These are phyloP conservation scores for Nemotelus nigrinus DNA, from an alignment of 2,888 invertebrate species.

Conservation along the genomic window DNA sequence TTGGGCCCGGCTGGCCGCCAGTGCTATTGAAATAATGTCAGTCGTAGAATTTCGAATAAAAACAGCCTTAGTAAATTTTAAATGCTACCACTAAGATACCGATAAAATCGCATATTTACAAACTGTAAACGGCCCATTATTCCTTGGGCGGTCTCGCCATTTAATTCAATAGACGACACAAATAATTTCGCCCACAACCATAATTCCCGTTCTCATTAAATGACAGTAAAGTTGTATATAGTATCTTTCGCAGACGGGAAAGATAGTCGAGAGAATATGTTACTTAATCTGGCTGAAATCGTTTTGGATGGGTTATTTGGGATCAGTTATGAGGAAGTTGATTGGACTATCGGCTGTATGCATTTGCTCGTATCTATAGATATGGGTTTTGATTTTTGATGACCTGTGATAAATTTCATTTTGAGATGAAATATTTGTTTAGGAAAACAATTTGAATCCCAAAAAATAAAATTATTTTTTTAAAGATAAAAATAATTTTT, in stretches of 20 bases:
- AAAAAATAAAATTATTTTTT: too few species aligned
- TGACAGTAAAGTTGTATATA: constrained; percentile 17
- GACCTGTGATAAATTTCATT: too few species aligned
- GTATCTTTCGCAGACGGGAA: not conserved
- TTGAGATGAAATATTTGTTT: too few species aligned
- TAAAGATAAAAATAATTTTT: too few species aligned
- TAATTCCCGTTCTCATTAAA: constrained; percentile 32
- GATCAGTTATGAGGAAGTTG: too few species aligned
- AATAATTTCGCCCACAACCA: constrained; percentile 33
- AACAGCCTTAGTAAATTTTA: not conserved
- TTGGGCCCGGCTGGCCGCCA: too few species aligned
- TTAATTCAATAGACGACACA: constrained; percentile 40
- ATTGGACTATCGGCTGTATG: too few species aligned
- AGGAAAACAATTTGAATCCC: too few species aligned
- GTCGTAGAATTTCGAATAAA: not conserved
- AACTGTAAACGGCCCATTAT: constrained; percentile 38
- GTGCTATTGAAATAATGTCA: constrained; percentile 6
- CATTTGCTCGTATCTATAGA: too few species aligned
- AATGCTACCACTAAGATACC: constrained; percentile 30
- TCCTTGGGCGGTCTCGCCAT: constrained; percentile 24
- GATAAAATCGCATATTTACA: constrained; percentile 40
- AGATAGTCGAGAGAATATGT: not conserved
- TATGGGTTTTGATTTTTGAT: too few species aligned
- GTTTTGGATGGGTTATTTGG: too few species aligned
- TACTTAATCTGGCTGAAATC: not conserved